These are phyloP conservation scores for Ichneumon xanthorius DNA, from an alignment of 2,888 invertebrate genomes.

Conservation along the genomic window DNA sequence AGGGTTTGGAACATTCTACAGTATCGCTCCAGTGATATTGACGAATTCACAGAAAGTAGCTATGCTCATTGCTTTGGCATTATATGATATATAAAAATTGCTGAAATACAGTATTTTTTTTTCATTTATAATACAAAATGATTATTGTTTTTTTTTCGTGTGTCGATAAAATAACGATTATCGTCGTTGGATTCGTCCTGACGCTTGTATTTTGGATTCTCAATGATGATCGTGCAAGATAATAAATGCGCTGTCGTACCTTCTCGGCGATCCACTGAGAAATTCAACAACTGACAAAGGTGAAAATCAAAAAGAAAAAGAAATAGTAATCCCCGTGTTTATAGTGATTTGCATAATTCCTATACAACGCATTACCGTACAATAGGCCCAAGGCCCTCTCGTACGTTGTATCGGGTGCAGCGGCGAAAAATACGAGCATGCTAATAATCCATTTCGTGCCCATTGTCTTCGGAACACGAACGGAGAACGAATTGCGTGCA, in stretches of 20 bases:
- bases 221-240: not conserved
- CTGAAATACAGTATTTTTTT: not conserved
- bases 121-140: not conserved
- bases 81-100: not conserved
- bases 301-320: not conserved
- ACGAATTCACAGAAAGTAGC: too few species aligned
- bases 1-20: not conserved
- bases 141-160: not conserved
- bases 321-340: not conserved
- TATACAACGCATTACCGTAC: not conserved
- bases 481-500: not conserved
- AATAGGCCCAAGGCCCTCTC: not conserved
- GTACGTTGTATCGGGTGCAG: not conserved
- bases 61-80: too few species aligned
- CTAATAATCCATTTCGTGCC: not conserved
- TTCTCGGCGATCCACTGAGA: not conserved
- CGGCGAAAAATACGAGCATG: not conserved
- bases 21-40: not conserved
- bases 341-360: not conserved
- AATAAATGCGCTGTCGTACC: not conserved
- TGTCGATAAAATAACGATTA: not conserved
- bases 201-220: not conserved
- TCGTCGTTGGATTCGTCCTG: not conserved
- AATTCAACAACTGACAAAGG: not conserved
- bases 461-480: not conserved